These are phyloP conservation scores for Buceros bicornis DNA, from an alignment of 2,797 vertebrate species.

Conservation along the genomic window DNA sequence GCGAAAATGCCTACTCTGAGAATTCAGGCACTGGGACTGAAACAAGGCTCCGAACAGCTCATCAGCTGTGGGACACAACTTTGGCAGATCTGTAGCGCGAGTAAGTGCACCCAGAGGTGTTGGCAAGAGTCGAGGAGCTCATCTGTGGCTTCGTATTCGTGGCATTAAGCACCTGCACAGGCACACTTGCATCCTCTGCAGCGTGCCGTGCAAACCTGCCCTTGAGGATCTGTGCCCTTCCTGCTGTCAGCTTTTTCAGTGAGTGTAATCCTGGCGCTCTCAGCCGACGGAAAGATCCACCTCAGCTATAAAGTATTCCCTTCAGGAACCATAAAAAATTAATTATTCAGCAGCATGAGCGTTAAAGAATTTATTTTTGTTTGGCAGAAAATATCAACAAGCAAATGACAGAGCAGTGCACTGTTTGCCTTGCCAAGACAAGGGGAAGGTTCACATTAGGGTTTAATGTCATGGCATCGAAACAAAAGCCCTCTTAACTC, in stretches of 20 bases:
- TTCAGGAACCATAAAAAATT: conserved; percentile 53
- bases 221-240: background rate
- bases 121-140: background rate
- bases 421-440: background rate
- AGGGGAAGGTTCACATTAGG: conserved; percentile 22
- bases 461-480: background rate
- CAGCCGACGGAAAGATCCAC: conserved; percentile 40
- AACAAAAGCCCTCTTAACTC: conserved; percentile 36
- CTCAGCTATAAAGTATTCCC: conserved; percentile 16
- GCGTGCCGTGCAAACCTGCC: background rate
- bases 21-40: background rate
- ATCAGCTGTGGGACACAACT: background rate
- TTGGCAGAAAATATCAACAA: conserved; percentile 36
- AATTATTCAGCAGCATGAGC: conserved; percentile 38
- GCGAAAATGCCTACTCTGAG: background rate
- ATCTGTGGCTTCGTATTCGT: background rate
- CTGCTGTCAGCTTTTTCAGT: background rate
- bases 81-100: background rate
- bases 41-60: background rate
- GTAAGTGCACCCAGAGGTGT: background rate
- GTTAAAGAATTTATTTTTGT: conserved; percentile 46
- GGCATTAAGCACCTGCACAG: background rate
- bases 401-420: background rate
- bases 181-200: background rate
- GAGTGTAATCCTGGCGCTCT: background rate